Conservation (phyloP, 2,797 vertebrate species). For the Pseudochaenichthys georgianus region DNA sequence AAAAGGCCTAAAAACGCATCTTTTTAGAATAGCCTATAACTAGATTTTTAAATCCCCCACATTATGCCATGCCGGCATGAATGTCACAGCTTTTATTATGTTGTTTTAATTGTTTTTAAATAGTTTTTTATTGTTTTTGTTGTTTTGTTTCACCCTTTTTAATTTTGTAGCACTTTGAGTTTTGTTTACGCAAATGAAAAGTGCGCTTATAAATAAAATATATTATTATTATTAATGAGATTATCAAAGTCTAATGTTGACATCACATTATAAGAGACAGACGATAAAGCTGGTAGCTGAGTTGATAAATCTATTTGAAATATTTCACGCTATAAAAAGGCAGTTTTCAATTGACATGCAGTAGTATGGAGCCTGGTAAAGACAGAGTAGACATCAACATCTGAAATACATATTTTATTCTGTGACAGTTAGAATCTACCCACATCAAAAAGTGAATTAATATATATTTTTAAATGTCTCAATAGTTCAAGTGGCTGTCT, state of each 20-base stretch:
- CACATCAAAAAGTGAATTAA: constrained; percentile 44
- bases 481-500: constrained; percentile 55
- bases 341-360: constrained; percentile 2
- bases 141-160: no score
- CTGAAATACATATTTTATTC: constrained; percentile 30
- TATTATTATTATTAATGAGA: background rate
- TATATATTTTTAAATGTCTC: constrained; percentile 34
- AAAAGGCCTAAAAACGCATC: no score
- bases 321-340: constrained; percentile 13
- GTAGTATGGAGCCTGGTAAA: constrained; percentile 13
- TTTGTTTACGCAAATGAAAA: no score
- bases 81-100: no score
- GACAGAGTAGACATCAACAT: constrained; percentile 10
- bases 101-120: no score
- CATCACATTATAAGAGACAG: constrained; percentile 5
- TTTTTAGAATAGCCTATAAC: no score
- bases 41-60: no score
- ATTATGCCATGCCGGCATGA: no score
- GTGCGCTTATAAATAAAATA: no score
- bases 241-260: constrained; percentile 39
- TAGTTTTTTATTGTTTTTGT: no score
- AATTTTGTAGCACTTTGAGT: no score
- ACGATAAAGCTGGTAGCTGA: background rate
- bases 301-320: constrained; percentile 34
- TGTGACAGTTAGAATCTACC: constrained; percentile 33